Conservation (phyloP, 2,797 vertebrate species). For the Sebastes steindachneri region DNA sequence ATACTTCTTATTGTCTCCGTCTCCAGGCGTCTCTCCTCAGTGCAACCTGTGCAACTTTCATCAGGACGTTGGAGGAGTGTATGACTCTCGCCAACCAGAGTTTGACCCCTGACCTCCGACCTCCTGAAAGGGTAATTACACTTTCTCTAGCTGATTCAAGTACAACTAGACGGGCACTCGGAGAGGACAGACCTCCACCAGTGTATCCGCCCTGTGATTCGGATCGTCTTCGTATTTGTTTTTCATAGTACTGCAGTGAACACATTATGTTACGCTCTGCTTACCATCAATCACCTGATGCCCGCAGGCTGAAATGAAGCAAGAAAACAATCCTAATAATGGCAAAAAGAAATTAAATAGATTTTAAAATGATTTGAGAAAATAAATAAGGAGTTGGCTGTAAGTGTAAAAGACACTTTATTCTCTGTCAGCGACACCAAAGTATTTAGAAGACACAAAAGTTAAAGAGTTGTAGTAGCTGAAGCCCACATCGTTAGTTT, state of each 20-base stretch:
- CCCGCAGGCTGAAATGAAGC: not conserved
- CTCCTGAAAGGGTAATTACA: conserved; percentile 63
- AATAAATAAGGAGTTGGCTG: not conserved
- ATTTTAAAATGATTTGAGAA: not conserved
- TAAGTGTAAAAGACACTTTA: not conserved
- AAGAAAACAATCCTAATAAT: not conserved
- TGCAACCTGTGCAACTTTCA: conserved; percentile 96
- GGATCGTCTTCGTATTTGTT: not conserved
- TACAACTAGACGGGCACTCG: not conserved
- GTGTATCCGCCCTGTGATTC: no score
- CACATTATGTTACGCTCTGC: conserved; percentile 1
- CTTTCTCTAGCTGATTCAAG: not conserved
- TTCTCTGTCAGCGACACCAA: not conserved
- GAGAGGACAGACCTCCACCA: no score
- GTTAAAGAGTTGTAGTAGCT: not conserved
- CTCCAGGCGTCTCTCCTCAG: conserved; percentile 93
- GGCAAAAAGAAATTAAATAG: not conserved
- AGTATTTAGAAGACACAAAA: not conserved
- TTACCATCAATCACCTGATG: not conserved
- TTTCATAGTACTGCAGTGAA: not conserved
- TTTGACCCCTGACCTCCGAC: conserved; percentile 91
- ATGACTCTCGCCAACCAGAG: conserved; percentile 95
- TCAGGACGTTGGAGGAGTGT: conserved; percentile 96
- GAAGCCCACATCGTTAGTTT: not conserved
- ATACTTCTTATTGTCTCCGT: not conserved